These are phyloP conservation scores for Limonius californicus DNA, from an alignment of 1,140 invertebrate genomes.

Conservation along the genomic window DNA sequence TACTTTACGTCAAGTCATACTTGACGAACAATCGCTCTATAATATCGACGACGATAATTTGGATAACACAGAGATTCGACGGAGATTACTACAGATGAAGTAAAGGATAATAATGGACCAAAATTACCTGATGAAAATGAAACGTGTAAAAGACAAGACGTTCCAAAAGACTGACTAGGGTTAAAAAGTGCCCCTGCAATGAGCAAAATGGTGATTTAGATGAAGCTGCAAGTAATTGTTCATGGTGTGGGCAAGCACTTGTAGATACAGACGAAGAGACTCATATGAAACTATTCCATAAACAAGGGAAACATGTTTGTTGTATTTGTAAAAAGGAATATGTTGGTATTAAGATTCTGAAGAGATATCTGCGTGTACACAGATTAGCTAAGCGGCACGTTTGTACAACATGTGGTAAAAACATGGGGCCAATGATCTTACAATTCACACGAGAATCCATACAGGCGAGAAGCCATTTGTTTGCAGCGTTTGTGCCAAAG, in stretches of 20 bases:
- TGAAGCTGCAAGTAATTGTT: too few relatives aligned
- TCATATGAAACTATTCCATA: not conserved
- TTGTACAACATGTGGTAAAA: conserved; percentile 27
- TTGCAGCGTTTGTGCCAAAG: conserved; percentile 40
- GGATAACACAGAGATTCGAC: not conserved
- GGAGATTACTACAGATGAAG: not conserved
- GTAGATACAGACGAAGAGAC: not conserved
- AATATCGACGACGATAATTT: not conserved
- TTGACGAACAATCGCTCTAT: not conserved
- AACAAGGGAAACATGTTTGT: conserved; percentile 32
- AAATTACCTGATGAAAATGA: not conserved
- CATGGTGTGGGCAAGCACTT: not conserved
- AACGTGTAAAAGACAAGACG: not conserved
- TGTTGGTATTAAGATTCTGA: conserved; percentile 36
- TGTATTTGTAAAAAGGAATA: conserved; percentile 36
- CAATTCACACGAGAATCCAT: conserved; percentile 61
- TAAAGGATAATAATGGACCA: not conserved
- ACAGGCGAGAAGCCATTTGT: conserved; percentile 64
- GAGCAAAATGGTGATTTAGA: not conserved
- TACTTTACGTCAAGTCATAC: not conserved
- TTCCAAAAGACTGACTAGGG: not conserved
- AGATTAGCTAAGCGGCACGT: conserved; percentile 22
- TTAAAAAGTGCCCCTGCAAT: not conserved
- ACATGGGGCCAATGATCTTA: conserved; percentile 48
- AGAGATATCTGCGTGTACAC: conserved; percentile 37